Percentiles rank a stretch among this genome's conserved stretches.
Conservation (phyloP, 2,888 invertebrate species). For the Habrosyne pyritoides region DNA sequence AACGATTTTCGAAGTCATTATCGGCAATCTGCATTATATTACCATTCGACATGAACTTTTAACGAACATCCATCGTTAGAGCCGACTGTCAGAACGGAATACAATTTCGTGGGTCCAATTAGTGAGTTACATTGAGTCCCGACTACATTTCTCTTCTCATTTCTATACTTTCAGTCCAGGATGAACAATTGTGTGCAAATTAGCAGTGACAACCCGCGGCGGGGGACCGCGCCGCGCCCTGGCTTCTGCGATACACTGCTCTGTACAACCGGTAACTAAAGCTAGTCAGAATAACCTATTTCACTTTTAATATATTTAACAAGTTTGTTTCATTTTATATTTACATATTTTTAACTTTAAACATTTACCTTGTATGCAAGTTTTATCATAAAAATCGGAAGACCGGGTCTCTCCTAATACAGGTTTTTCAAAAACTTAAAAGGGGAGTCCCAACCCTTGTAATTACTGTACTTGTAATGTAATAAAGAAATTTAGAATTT, state of each 20-base stretch:
- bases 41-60: conserved; percentile 58
- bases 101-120: conserved; percentile 67
- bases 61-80: conserved; percentile 57
- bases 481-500: too few relatives aligned
- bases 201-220: conserved; percentile 71
- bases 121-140: conserved; percentile 64
- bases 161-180: conserved; percentile 68
- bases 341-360: too few relatives aligned
- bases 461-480: too few relatives aligned
- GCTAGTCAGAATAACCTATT: too few relatives aligned
- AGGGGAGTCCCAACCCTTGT: too few relatives aligned
- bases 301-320: too few relatives aligned
- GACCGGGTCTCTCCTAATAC: too few relatives aligned
- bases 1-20: conserved; percentile 49
- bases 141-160: conserved; percentile 69
- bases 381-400: too few relatives aligned
- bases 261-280: conserved; percentile 12
- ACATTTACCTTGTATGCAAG: too few relatives aligned
- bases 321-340: too few relatives aligned
- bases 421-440: too few relatives aligned
- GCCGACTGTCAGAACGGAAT: conserved; percentile 44
- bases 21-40: conserved; percentile 54
- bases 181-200: conserved; percentile 81
- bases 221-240: conserved; percentile 54
- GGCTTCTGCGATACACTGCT: conserved; percentile 47